These are phyloP conservation scores for Philypnodon macrostomus DNA, from an alignment of 2,797 vertebrate species.

Conservation along the genomic window DNA sequence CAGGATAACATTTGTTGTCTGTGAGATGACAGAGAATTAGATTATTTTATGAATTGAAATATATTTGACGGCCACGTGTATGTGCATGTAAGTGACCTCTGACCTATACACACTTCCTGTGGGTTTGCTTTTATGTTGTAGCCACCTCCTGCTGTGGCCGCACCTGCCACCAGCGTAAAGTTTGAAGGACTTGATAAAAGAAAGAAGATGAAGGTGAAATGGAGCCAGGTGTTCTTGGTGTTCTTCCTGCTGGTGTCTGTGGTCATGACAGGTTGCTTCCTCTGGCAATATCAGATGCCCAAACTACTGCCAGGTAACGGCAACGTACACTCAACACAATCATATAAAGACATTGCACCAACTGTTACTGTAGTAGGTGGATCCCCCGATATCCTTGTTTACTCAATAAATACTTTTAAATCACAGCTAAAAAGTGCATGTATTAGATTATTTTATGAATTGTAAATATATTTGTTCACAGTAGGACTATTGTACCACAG, in stretches of 20 bases:
- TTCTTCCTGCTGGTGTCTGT: conserved; percentile 84
- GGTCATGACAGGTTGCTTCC: conserved; percentile 89
- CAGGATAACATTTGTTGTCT: conserved; percentile 14
- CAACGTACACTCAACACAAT: too few relatives aligned
- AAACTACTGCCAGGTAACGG: conserved; percentile 79
- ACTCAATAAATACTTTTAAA: neutral
- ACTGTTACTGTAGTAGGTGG: neutral
- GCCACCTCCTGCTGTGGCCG: conserved; percentile 52
- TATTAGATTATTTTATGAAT: too few relatives aligned
- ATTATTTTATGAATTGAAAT: too few relatives aligned
- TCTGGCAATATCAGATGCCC: conserved; percentile 93
- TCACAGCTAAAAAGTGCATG: neutral
- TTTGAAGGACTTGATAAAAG: conserved; percentile 62
- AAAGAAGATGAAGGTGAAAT: conserved; percentile 79
- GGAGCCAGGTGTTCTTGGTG: conserved; percentile 77
- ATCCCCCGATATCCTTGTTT: neutral
- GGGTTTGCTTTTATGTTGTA: conserved; percentile 36
- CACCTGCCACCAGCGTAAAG: conserved; percentile 50
- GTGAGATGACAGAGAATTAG: conserved; percentile 3
- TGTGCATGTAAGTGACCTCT: neutral
- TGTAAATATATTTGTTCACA: too few relatives aligned
- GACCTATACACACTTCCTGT: conserved; percentile 5
- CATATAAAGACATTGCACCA: too few relatives aligned
- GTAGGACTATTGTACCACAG: too few relatives aligned
- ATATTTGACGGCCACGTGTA: neutral